phyloP scores from a whole-genome alignment of 2,888 invertebrate genomes.

The Liodrosophila aerea region DNA sequence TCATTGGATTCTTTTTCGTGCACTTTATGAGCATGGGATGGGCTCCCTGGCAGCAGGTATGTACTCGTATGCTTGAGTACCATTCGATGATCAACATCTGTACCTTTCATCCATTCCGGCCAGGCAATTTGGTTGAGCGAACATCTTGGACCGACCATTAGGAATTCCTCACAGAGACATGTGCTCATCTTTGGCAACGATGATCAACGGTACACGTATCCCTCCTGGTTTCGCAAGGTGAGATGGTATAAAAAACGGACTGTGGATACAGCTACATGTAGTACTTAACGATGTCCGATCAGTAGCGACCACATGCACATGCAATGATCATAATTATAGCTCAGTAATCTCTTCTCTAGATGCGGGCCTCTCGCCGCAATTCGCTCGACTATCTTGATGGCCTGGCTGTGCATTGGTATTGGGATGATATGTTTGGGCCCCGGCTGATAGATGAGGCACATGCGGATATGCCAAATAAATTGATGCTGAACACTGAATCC shows the following conservation, averaged over 20 bases:
- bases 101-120: slow-evolving; percentile 3
- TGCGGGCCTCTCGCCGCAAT: slow-evolving; percentile 83
- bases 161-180: slow-evolving; percentile 84
- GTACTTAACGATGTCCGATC: no score
- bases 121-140: slow-evolving; percentile 88
- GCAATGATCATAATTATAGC: background rate
- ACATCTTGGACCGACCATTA: slow-evolving; percentile 90
- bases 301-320: no score
- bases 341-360: slow-evolving; percentile 77
- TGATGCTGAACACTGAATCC: slow-evolving; percentile 92
- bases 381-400: slow-evolving; percentile 88
- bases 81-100: background rate
- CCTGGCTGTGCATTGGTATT: slow-evolving; percentile 93
- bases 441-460: slow-evolving; percentile 86
- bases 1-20: slow-evolving; percentile 83
- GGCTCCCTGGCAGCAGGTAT: slow-evolving; percentile 85
- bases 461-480: slow-evolving; percentile 86
- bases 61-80: background rate
- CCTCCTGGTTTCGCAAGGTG: slow-evolving; percentile 87
- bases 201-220: slow-evolving; percentile 88
- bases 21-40: slow-evolving; percentile 92
- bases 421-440: slow-evolving; percentile 85
- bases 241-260: slow-evolving; percentile 56
- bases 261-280: no score
- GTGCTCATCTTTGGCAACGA: slow-evolving; percentile 90